Conservation (phyloP, 2,888 invertebrate species). For the Drosophila silvestris region DNA sequence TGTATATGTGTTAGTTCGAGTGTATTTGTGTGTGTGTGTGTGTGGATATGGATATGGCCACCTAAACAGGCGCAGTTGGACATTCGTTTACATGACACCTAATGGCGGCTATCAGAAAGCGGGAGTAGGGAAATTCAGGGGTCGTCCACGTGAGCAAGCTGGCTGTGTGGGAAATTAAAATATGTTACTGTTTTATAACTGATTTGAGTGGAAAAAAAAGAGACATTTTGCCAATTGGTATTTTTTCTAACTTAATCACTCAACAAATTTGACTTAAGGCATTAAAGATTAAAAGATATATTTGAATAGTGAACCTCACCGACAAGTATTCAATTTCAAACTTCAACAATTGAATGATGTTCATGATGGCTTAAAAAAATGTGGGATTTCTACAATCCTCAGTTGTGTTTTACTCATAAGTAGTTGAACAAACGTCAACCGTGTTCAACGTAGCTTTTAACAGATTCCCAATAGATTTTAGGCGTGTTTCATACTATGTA, state of each 20-base stretch:
- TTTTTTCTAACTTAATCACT: not conserved
- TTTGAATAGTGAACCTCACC: not conserved
- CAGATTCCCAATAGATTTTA: slow-evolving; percentile 33
- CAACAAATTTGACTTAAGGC: not conserved
- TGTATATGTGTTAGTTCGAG: slow-evolving; percentile 18
- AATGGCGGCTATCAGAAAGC: slow-evolving; percentile 24
- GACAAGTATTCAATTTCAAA: not conserved
- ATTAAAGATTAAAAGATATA: not conserved
- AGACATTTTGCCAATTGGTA: not conserved
- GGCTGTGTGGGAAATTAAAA: slow-evolving; percentile 51
- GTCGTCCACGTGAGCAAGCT: slow-evolving; percentile 59
- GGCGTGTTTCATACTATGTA: slow-evolving; percentile 28
- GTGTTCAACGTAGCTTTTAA: slow-evolving; percentile 6
- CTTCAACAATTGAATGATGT: not conserved
- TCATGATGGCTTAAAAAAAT: not conserved
- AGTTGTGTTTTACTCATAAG: not conserved
- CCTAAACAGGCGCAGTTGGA: slow-evolving; percentile 61
- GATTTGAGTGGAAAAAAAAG: not conserved
- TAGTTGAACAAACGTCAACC: slow-evolving; percentile 5
- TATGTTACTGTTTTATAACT: slow-evolving; percentile 10
- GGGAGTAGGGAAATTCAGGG: slow-evolving; percentile 13
- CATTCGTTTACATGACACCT: slow-evolving; percentile 70
- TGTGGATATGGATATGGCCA: slow-evolving; percentile 26
- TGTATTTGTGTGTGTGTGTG: slow-evolving; percentile 40
- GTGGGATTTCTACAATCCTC: not conserved